Evolutionary conservation across 2,113 vertebrate genomes (phyloP), one percentile per base, ranked within the genome.

Genomic region (Chloebia gouldiae): DNA sequence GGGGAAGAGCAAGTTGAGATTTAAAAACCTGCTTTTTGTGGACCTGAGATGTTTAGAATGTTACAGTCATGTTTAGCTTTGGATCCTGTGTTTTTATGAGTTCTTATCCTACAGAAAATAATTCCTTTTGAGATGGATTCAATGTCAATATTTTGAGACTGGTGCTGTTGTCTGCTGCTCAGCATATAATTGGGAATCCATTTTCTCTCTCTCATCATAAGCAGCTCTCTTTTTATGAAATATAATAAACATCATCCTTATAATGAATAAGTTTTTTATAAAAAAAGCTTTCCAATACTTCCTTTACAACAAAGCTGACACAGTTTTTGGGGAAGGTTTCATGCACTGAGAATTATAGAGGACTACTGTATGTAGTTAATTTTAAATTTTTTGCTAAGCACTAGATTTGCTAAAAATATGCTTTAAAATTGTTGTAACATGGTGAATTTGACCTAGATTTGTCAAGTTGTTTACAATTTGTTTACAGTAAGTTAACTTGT

Each of bases 21-120:
- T 91, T 92, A 35, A 92, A 93, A 85, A 44, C 6, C 45, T 76
- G 12, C 39, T 90, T 95, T 95, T 85, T 68, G 65, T 76, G 53
- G 49, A 53, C 84, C 31, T 60, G 9, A 23, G 68, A 33, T 44
- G 37, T 79, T 93, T 78, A 79, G 49, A 87, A 79, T 57, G 65
- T 85, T 89, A 33, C 4, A 65, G 69, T 49, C 23, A 28, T 5
- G 6, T 76, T 95, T 87, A 81, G 57, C 81, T 81, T 51, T 40
- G 31, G 39, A 64, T 37, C 23, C 30, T 59, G 44, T 27, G 23
- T 69, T 90, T 92, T 90, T 88, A 24, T 25, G 14, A 65, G n/a
- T 79, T 64, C 21, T 72, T 91, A 57, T 42, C 28, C 37, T 76
- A 8, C 14, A 61, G 70, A 89, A 92, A 92, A 53, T 81, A 12